Percentiles rank a stretch among this genome's conserved stretches.
Conservation (phyloP, 1,140 invertebrate species). For the Bombus confusus region DNA sequence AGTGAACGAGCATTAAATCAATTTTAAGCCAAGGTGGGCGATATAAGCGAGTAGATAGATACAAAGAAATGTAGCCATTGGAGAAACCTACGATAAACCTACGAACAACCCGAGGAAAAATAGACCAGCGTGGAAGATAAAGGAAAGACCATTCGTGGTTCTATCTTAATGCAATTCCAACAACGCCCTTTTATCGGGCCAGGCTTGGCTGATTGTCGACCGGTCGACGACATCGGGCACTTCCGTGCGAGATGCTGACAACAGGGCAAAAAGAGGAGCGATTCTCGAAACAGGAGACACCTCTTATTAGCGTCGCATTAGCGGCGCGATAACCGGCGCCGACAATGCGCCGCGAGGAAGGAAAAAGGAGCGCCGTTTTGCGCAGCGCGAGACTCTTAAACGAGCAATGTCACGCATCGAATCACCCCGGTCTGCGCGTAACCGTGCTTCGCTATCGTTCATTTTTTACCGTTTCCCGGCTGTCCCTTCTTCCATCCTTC, state of each 20-base stretch:
- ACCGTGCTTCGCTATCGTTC: slow-evolving; percentile 60
- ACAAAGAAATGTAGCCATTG: too few relatives aligned
- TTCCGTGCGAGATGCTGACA: slow-evolving; percentile 42
- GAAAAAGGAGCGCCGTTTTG: slow-evolving; percentile 31
- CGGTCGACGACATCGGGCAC: slow-evolving; percentile 34
- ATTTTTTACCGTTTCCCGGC: slow-evolving; percentile 41
- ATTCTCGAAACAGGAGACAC: slow-evolving; percentile 54
- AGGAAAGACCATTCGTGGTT: not conserved
- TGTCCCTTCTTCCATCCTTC: not conserved
- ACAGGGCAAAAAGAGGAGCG: slow-evolving; percentile 17
- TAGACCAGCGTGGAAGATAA: not conserved
- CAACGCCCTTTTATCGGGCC: slow-evolving; percentile 34
- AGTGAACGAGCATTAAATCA: too few relatives aligned
- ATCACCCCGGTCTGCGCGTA: slow-evolving; percentile 72
- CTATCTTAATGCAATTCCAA: slow-evolving; percentile 58
- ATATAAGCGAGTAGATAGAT: not conserved
- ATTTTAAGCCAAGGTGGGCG: not conserved
- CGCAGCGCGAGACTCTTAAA: slow-evolving; percentile 62
- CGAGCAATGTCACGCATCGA: slow-evolving; percentile 78
- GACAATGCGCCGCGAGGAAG: slow-evolving; percentile 42
- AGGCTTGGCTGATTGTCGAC: not conserved
- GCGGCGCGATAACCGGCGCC: slow-evolving; percentile 50
- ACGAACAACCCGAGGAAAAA: not conserved
- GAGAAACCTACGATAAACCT: not conserved
- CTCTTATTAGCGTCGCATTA: slow-evolving; percentile 60